Conservation (phyloP, 2,888 invertebrate species). For the Formica aserva region DNA sequence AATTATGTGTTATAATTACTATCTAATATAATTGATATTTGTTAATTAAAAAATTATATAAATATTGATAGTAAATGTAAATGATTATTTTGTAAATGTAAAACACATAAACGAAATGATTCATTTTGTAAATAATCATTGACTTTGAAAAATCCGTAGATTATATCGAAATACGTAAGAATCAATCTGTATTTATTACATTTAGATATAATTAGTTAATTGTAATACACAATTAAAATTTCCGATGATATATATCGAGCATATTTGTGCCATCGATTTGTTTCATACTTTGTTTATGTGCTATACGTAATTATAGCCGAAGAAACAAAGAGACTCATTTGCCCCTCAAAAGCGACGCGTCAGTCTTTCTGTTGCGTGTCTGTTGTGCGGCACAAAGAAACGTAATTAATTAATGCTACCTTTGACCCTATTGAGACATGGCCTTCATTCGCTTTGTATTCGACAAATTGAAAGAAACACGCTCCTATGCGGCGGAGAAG, state of each 20-base stretch:
- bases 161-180: conserved; percentile 7
- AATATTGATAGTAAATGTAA: conserved; percentile 9
- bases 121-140: not conserved
- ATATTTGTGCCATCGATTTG: not conserved
- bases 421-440: not conserved
- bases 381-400: conserved; percentile 6
- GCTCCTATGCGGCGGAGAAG: not conserved
- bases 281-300: conserved; percentile 4
- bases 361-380: conserved; percentile 22
- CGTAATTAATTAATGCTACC: conserved; percentile 41
- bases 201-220: conserved; percentile 1
- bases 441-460: conserved; percentile 13
- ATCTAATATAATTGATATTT: not conserved
- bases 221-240: not conserved
- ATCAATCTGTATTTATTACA: not conserved
- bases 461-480: conserved; percentile 21
- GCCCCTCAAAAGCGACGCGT: conserved; percentile 14
- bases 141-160: not conserved
- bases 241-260: not conserved
- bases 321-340: conserved; percentile 32
- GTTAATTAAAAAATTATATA: not conserved
- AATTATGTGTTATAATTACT: conserved; percentile 1
- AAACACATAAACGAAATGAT: not conserved
- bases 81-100: not conserved
- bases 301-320: conserved; percentile 19